A percentile compares a stretch with the other conserved stretches of the same genome.
Evolutionary conservation across 2,797 vertebrate species (phyloP).

Genomic region (Thalassophryne amazonica): DNA sequence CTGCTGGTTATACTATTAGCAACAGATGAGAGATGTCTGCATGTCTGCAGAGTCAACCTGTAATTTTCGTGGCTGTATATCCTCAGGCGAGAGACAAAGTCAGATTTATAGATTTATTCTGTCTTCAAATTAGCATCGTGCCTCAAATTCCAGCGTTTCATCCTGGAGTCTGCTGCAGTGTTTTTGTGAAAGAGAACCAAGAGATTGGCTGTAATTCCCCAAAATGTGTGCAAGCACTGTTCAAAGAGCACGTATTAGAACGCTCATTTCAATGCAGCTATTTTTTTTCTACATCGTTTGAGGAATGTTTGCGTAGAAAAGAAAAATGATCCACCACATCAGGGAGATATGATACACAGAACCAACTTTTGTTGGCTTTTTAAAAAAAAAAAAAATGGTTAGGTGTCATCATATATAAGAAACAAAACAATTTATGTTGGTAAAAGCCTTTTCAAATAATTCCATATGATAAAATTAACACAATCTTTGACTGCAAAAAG

Average conservation of each 20-base stretch:
- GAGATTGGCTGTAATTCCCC: constrained; percentile 66
- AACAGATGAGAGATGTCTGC: constrained; percentile 83
- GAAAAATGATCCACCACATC: no score
- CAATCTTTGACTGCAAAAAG: no score
- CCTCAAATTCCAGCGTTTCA: constrained; percentile 73
- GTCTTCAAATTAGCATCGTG: constrained; percentile 77
- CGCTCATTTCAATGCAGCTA: constrained; percentile 20
- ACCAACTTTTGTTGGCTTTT: no score
- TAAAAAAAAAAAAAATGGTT: no score
- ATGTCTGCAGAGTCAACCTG: constrained; percentile 81
- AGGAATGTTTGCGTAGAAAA: constrained; percentile 13
- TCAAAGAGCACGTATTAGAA: constrained; percentile 35
- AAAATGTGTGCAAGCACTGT: constrained; percentile 39
- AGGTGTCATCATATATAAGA: no score
- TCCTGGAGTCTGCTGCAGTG: constrained; percentile 65
- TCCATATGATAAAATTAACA: no score
- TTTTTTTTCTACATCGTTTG: constrained; percentile 6
- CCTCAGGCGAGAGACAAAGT: constrained; percentile 78
- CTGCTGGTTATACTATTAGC: constrained; percentile 82
- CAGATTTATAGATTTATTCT: constrained; percentile 80
- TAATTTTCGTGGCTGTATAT: constrained; percentile 84
- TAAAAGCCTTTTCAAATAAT: no score
- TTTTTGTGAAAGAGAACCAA: constrained; percentile 60
- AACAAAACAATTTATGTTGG: no score
- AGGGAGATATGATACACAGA: no score